phyloP scores from a whole-genome alignment of 1,140 invertebrate species.

The Magallana gigas region DNA sequence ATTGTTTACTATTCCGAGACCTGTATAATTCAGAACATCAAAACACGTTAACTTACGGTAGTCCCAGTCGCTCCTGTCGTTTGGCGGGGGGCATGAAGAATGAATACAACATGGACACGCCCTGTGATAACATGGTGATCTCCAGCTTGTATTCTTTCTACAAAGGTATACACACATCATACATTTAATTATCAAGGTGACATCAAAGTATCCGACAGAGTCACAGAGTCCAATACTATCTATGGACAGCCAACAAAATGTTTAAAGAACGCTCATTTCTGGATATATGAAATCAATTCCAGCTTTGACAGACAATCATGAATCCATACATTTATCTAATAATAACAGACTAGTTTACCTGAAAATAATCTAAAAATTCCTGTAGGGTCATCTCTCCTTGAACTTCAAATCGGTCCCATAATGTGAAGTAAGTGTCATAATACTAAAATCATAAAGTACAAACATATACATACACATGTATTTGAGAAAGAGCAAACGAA shows the following conservation, averaged over 20 bases:
- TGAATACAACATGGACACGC: slow-evolving; percentile 98
- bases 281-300: no score
- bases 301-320: no score
- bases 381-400: slow-evolving; percentile 95
- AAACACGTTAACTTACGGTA: slow-evolving; percentile 81
- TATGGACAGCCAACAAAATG: no score
- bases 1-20: no score
- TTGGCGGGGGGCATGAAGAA: slow-evolving; percentile 96
- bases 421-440: slow-evolving; percentile 95
- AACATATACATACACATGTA: no score
- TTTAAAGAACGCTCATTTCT: no score
- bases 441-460: slow-evolving; percentile 82
- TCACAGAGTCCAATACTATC: no score
- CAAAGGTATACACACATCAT: slow-evolving; percentile 40
- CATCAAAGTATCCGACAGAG: no score
- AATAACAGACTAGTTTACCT: slow-evolving; percentile 78
- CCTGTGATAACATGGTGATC: slow-evolving; percentile 98
- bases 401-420: slow-evolving; percentile 99
- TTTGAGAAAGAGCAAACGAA: no score
- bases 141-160: slow-evolving; percentile 91
- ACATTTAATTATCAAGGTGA: no score
- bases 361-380: slow-evolving; percentile 97
- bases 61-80: slow-evolving; percentile 89
- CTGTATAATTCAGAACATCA: no score
- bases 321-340: no score